Evolutionary conservation across 2,888 invertebrate species (phyloP).

Genomic region (Tetheella fluctuosa): DNA sequence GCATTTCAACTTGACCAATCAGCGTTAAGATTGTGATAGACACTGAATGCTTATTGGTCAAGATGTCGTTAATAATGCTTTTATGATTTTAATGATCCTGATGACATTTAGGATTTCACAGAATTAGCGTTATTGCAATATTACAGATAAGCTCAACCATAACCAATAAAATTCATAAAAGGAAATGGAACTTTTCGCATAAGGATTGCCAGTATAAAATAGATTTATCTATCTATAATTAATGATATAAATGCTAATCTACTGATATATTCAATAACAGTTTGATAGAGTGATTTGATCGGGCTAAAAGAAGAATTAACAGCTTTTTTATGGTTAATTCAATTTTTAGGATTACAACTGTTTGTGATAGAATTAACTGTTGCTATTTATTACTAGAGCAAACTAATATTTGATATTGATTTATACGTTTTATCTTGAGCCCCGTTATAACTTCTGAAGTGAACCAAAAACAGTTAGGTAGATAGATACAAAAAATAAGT

Average conservation of each 20-base stretch:
- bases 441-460: too few relatives aligned
- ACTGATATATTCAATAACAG: background rate
- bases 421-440: too few relatives aligned
- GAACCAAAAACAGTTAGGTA: too few relatives aligned
- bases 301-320: background rate
- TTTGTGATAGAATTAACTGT: background rate
- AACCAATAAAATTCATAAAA: conserved; percentile 1
- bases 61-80: conserved; percentile 9
- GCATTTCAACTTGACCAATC: background rate
- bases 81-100: conserved; percentile 12
- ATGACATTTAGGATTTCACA: conserved; percentile 12
- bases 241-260: background rate
- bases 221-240: background rate
- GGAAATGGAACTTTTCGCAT: background rate
- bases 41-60: background rate
- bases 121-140: conserved; percentile 9
- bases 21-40: background rate
- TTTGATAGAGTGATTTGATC: background rate
- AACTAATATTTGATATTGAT: background rate
- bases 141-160: conserved; percentile 6
- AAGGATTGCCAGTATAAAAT: background rate
- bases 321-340: background rate
- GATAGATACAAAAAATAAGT: too few relatives aligned
- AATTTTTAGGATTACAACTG: background rate
- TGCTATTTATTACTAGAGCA: background rate